Evolutionary conservation across 2,888 invertebrate genomes (phyloP).

Genomic region (Sclerodermus sp.): DNA sequence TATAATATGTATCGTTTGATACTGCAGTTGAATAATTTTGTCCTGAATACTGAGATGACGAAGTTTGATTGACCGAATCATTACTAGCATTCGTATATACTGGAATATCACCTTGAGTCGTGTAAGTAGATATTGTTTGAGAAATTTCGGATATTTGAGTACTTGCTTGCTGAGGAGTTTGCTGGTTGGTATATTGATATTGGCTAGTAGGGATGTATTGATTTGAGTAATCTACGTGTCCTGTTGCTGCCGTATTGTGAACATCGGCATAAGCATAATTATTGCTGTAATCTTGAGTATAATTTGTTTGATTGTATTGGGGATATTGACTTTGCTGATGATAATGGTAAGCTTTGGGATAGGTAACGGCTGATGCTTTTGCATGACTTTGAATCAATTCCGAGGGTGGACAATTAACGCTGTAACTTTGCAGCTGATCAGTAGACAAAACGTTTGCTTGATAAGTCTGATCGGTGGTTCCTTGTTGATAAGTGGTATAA

Average conservation of each 20-base stretch:
- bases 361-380: slow-evolving; percentile 34
- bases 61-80: slow-evolving; percentile 43
- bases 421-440: slow-evolving; percentile 11
- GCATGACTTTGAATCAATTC: slow-evolving; percentile 52
- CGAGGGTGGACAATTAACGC: slow-evolving; percentile 12
- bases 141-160: neutral
- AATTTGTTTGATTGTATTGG: slow-evolving; percentile 24
- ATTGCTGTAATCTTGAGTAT: slow-evolving; percentile 29
- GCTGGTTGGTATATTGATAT: slow-evolving; percentile 53
- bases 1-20: slow-evolving; percentile 37
- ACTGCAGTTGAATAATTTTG: slow-evolving; percentile 26
- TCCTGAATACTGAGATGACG: slow-evolving; percentile 40
- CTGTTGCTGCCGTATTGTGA: slow-evolving; percentile 6
- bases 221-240: neutral
- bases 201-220: slow-evolving; percentile 35
- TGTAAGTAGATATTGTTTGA: slow-evolving; percentile 7
- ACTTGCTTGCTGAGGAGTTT: neutral
- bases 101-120: slow-evolving; percentile 28
- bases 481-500: slow-evolving; percentile 38
- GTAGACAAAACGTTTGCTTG: slow-evolving; percentile 45
- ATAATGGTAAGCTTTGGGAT: slow-evolving; percentile 31
- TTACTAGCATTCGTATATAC: slow-evolving; percentile 47
- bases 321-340: slow-evolving; percentile 29
- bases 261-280: slow-evolving; percentile 30
- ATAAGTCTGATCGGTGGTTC: slow-evolving; percentile 32